These are phyloP conservation scores for Tribolium madens DNA, from an alignment of 1,140 invertebrate species.

Conservation along the genomic window DNA sequence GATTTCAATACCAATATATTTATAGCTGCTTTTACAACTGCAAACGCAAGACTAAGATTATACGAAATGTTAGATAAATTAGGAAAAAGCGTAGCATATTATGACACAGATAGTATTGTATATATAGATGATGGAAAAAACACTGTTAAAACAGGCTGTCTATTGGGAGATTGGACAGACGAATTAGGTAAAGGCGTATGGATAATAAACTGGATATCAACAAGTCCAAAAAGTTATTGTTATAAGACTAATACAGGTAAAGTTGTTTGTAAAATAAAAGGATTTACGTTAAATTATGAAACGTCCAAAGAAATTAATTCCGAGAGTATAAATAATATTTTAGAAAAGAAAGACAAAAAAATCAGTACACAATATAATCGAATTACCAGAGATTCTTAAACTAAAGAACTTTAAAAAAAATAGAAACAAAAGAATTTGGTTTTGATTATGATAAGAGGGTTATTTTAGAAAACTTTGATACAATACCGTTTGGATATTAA, in stretches of 20 bases:
- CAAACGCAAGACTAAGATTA: constrained; percentile 7
- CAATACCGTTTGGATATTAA: no score
- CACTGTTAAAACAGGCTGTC: constrained; percentile 19
- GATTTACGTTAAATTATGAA: constrained; percentile 42
- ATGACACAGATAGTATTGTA: constrained; percentile 17
- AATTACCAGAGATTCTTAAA: constrained; percentile 44
- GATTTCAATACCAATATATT: constrained; percentile 36
- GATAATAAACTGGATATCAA: not conserved
- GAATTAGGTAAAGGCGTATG: constrained; percentile 13
- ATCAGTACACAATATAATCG: constrained; percentile 47
- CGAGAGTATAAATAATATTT: constrained; percentile 40
- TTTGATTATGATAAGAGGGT: no score
- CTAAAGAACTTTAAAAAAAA: not conserved
- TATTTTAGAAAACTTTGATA: no score
- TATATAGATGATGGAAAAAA: constrained; percentile 24
- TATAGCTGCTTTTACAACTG: constrained; percentile 22
- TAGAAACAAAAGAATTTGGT: no score
- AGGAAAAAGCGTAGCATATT: constrained; percentile 10
- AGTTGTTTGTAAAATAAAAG: constrained; percentile 38
- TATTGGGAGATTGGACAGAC: constrained; percentile 20
- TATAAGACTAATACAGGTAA: constrained; percentile 12
- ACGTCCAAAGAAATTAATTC: constrained; percentile 38
- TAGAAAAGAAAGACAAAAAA: constrained; percentile 38
- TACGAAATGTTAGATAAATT: constrained; percentile 18
- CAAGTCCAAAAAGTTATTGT: constrained; percentile 10